phyloP scores from a whole-genome alignment of 1,140 invertebrate genomes.

The Drosophila pruinosa region DNA sequence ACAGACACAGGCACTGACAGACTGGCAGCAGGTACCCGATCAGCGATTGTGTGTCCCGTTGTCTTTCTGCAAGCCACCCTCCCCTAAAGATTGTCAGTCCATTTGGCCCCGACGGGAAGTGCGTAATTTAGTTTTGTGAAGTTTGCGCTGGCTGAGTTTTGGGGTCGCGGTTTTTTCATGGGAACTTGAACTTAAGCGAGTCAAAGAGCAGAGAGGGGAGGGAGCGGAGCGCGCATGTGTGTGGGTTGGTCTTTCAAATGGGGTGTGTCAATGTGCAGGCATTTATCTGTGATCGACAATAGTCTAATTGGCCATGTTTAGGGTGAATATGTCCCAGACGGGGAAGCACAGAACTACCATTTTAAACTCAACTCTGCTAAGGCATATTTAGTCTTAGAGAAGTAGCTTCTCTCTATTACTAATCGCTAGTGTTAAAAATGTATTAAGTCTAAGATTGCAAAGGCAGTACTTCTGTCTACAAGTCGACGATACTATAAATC shows the following conservation, averaged over 20 bases:
- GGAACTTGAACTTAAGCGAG: slow-evolving; percentile 57
- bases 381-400: no score
- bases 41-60: slow-evolving; percentile 33
- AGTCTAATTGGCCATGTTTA: slow-evolving; percentile 12
- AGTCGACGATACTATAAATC: no score
- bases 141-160: slow-evolving; percentile 55
- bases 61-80: slow-evolving; percentile 56
- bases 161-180: slow-evolving; percentile 65
- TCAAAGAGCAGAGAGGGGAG: slow-evolving; percentile 13
- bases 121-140: slow-evolving; percentile 78
- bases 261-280: slow-evolving; percentile 7
- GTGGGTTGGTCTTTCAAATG: slow-evolving; percentile 39
- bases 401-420: no score
- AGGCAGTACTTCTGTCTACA: no score
- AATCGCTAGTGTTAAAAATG: no score
- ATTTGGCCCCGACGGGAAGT: slow-evolving; percentile 65
- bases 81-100: slow-evolving; percentile 46
- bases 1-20: neutral
- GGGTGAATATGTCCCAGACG: neutral
- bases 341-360: neutral
- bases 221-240: slow-evolving; percentile 8
- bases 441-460: no score
- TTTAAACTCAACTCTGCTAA: neutral
- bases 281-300: neutral
- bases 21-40: slow-evolving; percentile 53